Evolutionary conservation across 2,113 vertebrate species (phyloP).

Genomic region (Phalacrocorax carbo): DNA sequence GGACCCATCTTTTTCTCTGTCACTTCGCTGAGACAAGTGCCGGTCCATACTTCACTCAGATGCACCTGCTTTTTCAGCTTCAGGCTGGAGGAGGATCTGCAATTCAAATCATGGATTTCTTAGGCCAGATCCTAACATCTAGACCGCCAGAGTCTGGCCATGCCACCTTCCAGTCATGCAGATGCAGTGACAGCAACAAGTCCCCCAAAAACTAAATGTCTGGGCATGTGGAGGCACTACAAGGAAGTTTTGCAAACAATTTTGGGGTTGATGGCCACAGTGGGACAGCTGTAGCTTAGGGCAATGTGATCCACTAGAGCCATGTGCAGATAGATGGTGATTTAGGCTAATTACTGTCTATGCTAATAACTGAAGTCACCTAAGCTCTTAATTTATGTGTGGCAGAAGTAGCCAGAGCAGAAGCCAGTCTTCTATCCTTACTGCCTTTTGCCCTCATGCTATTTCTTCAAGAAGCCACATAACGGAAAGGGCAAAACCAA

Average conservation of each 20-base stretch:
- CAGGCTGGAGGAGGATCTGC: slow-evolving; percentile 77
- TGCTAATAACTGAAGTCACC: not conserved
- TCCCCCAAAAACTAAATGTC: not conserved
- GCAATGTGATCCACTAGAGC: not conserved
- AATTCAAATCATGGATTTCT: not conserved
- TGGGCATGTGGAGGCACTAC: not conserved
- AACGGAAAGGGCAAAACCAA: not conserved
- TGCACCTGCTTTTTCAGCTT: slow-evolving; percentile 79
- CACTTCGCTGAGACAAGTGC: slow-evolving; percentile 69
- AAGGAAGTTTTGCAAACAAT: not conserved
- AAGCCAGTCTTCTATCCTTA: not conserved
- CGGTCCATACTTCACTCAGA: slow-evolving; percentile 75
- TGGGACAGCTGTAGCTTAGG: not conserved
- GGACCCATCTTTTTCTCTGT: slow-evolving; percentile 72
- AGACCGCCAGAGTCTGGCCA: not conserved
- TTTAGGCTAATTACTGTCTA: not conserved
- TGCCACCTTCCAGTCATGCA: not conserved
- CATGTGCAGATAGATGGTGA: not conserved
- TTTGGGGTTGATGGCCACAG: not conserved
- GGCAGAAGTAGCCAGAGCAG: not conserved
- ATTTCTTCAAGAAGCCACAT: not conserved
- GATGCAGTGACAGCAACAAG: not conserved
- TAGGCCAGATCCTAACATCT: not conserved
- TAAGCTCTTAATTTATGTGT: not conserved
- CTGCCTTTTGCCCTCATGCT: not conserved